Conservation (phyloP, 1,140 invertebrate genomes). For the Nasonia vitripennis region DNA sequence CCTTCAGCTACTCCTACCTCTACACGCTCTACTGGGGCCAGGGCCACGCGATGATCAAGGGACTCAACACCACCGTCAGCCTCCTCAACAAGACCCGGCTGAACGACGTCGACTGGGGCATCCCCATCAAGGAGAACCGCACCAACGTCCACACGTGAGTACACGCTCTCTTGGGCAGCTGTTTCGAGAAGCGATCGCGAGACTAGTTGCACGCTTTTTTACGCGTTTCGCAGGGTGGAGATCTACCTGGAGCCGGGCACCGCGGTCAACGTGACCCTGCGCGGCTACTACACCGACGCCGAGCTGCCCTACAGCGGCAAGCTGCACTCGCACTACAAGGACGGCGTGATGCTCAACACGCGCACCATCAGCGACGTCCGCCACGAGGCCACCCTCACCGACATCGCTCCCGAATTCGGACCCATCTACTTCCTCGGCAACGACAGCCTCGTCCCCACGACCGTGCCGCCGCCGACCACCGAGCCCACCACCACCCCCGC, state of each 20-base stretch:
- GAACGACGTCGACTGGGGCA: conserved; percentile 82
- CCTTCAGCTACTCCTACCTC: conserved; percentile 81
- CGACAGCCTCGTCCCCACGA: conserved; percentile 85
- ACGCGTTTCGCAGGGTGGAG: conserved; percentile 72
- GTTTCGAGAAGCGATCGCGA: no score
- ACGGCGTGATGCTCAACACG: conserved; percentile 74
- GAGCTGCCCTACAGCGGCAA: conserved; percentile 84
- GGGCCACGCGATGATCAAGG: conserved; percentile 83
- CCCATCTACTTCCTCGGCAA: conserved; percentile 85
- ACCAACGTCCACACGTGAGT: conserved; percentile 77
- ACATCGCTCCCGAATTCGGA: conserved; percentile 81
- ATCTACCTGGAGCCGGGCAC: conserved; percentile 82
- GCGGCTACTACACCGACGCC: conserved; percentile 81
- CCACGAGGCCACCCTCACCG: conserved; percentile 80
- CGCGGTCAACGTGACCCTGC: conserved; percentile 85
- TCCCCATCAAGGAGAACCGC: conserved; percentile 76
- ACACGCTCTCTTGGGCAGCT: not conserved
- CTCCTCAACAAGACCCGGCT: conserved; percentile 77
- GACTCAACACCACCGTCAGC: conserved; percentile 82
- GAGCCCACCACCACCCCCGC: conserved; percentile 81
- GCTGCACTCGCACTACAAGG: conserved; percentile 82
- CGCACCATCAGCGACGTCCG: conserved; percentile 72
- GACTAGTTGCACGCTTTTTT: no score
- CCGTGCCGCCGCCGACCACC: conserved; percentile 83
- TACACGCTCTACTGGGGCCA: conserved; percentile 86